Conservation (phyloP, 2,113 vertebrate genomes). For the Hymenochirus boettgeri region DNA sequence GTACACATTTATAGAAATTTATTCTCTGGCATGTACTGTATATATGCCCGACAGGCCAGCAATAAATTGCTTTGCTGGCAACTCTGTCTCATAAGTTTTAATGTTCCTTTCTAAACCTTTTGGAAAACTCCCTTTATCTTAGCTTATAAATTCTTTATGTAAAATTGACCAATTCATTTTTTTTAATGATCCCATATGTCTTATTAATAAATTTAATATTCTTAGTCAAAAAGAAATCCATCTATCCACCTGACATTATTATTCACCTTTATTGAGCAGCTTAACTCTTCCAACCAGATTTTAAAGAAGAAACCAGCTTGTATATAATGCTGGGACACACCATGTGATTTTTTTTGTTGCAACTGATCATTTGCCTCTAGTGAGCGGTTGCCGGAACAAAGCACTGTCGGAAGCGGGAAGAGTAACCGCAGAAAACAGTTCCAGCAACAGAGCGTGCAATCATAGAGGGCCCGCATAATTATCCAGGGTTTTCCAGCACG, state of each 20-base stretch:
- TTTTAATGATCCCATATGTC: conserved; percentile 23
- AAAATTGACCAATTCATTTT: conserved; percentile 15
- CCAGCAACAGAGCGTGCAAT: too few relatives aligned
- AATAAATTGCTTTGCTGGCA: too few relatives aligned
- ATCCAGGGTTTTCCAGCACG: too few relatives aligned
- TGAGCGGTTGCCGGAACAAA: too few relatives aligned
- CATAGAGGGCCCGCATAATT: too few relatives aligned
- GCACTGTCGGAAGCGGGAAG: too few relatives aligned
- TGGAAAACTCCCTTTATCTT: background rate
- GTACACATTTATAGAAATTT: too few relatives aligned
- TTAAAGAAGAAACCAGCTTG: conserved; percentile 1
- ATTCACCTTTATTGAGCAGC: conserved; percentile 4
- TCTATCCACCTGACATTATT: conserved; percentile 14
- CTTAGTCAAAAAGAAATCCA: background rate
- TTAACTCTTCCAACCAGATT: background rate
- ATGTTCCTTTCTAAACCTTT: background rate
- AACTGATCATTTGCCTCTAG: too few relatives aligned
- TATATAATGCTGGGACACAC: too few relatives aligned
- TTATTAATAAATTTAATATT: conserved; percentile 14
- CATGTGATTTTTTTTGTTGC: too few relatives aligned
- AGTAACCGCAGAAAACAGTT: too few relatives aligned
- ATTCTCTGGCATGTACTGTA: too few relatives aligned
- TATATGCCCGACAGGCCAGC: background rate
- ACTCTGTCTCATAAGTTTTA: background rate
- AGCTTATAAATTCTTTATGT: conserved; percentile 9